Conservation (phyloP, 1,140 invertebrate species). For the Dendrolimus kikuchii region DNA sequence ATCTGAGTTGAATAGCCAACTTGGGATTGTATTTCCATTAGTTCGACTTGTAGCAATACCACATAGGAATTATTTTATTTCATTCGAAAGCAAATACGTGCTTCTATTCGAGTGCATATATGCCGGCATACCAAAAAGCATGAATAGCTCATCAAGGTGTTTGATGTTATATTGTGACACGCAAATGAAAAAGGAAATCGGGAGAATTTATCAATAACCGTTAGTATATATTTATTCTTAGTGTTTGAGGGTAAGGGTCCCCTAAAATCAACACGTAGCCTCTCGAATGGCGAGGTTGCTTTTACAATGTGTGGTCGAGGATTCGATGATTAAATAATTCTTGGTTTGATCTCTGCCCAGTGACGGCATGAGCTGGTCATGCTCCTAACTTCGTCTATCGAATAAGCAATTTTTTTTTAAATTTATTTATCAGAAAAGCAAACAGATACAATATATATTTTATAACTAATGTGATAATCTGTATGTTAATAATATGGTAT, state of each 20-base stretch:
- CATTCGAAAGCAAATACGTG: slow-evolving; percentile 1
- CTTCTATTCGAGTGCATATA: no score
- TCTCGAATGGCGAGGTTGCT: slow-evolving; percentile 3
- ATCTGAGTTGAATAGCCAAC: slow-evolving; percentile 19
- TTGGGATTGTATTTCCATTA: slow-evolving; percentile 7
- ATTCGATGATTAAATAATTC: not conserved
- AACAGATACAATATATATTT: no score
- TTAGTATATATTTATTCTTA: no score
- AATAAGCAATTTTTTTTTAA: slow-evolving; percentile 11
- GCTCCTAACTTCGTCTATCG: slow-evolving; percentile 12
- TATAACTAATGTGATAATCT: no score
- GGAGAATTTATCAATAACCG: no score
- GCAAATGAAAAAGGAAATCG: no score
- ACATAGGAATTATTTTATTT: slow-evolving; percentile 1
- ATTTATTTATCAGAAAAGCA: no score
- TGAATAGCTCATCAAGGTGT: no score
- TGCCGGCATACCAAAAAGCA: no score
- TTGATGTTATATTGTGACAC: no score
- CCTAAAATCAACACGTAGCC: slow-evolving; percentile 1
- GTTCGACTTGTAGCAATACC: slow-evolving; percentile 5
- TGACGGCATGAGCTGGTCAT: slow-evolving; percentile 6
- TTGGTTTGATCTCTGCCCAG: slow-evolving; percentile 1
- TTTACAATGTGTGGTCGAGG: slow-evolving; percentile 1
- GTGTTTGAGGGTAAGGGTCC: slow-evolving; percentile 2
- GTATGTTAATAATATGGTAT: no score